Evolutionary conservation across 1,140 invertebrate genomes (phyloP).

Genomic region (Heliothis subflexa): DNA sequence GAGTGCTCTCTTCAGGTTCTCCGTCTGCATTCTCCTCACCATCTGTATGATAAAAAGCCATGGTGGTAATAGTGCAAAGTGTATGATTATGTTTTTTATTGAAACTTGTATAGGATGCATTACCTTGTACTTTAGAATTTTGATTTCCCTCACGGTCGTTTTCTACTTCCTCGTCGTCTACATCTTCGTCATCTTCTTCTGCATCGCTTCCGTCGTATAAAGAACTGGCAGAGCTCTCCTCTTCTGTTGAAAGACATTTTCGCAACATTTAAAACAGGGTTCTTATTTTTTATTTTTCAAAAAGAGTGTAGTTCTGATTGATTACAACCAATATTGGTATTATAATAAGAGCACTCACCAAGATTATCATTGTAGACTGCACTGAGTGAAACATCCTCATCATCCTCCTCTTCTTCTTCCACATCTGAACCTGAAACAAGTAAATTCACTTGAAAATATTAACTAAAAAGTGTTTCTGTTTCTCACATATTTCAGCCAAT

Average conservation of each 20-base stretch:
- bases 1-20: slow-evolving; percentile 82
- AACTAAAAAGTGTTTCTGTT: neutral
- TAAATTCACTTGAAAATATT: slow-evolving; percentile 23
- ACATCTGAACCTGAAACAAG: slow-evolving; percentile 86
- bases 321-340: neutral
- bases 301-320: neutral
- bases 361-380: slow-evolving; percentile 91
- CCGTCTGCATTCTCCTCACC: slow-evolving; percentile 74
- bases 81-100: neutral
- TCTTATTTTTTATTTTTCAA: too few relatives aligned
- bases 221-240: slow-evolving; percentile 89
- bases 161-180: slow-evolving; percentile 87
- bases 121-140: slow-evolving; percentile 73
- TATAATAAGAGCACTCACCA: slow-evolving; percentile 78
- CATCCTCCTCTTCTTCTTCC: slow-evolving; percentile 88
- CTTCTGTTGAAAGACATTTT: slow-evolving; percentile 78
- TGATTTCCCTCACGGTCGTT: slow-evolving; percentile 75
- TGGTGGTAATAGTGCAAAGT: neutral
- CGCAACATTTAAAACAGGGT: neutral
- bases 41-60: slow-evolving; percentile 55
- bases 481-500: neutral
- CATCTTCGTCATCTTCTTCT: slow-evolving; percentile 89
- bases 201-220: slow-evolving; percentile 88
- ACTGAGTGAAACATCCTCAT: slow-evolving; percentile 89
- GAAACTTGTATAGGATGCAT: neutral